These are phyloP conservation scores for Aspidapion aeneum DNA, from an alignment of 2,888 invertebrate species.

Conservation along the genomic window DNA sequence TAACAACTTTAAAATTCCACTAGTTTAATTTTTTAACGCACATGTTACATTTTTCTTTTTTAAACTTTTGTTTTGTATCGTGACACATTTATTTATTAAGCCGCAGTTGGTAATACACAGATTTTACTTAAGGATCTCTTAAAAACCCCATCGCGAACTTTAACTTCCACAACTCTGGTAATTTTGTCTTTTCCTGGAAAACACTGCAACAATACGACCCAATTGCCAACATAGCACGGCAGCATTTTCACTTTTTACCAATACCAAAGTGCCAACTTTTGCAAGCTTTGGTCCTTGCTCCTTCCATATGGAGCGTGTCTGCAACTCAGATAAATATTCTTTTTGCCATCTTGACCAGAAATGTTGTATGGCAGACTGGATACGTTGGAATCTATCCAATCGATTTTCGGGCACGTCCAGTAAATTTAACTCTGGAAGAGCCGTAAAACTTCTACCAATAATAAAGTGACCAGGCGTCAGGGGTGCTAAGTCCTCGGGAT, in stretches of 20 bases:
- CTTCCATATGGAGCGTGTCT: constrained; percentile 22
- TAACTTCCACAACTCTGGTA: constrained; percentile 19
- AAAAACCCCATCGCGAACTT: constrained; percentile 10
- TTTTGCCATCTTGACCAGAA: constrained; percentile 23
- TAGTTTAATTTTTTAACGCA: neutral
- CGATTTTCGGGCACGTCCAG: constrained; percentile 10
- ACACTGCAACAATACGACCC: constrained; percentile 18
- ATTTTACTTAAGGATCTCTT: constrained; percentile 15
- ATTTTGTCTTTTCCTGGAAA: constrained; percentile 24
- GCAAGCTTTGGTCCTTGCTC: neutral
- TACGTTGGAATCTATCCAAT: constrained; percentile 12
- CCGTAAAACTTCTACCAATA: constrained; percentile 17
- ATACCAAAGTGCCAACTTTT: constrained; percentile 7
- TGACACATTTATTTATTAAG: neutral
- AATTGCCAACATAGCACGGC: constrained; percentile 21
- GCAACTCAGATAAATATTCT: constrained; percentile 25
- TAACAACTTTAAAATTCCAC: neutral
- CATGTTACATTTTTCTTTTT: neutral
- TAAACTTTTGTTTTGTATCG: neutral
- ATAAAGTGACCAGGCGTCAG: constrained; percentile 28
- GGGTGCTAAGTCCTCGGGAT: constrained; percentile 17
- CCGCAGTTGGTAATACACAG: constrained; percentile 17
- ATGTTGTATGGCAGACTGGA: constrained; percentile 17
- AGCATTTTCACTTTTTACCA: constrained; percentile 16
- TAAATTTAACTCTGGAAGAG: constrained; percentile 20